These are phyloP conservation scores for Siniperca undulata DNA, from an alignment of 2,797 vertebrate species.

Conservation along the genomic window DNA sequence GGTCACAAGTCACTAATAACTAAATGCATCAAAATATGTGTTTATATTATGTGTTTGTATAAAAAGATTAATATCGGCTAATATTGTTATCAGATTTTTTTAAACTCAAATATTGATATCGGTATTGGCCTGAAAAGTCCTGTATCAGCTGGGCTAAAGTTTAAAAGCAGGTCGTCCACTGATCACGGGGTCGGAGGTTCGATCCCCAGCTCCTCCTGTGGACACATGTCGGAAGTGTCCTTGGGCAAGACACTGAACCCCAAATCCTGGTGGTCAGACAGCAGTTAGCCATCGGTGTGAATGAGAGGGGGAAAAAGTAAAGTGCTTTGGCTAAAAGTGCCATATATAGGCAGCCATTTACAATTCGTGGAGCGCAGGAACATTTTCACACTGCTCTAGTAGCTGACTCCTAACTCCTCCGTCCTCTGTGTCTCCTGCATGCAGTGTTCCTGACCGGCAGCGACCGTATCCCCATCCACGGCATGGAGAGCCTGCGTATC, in stretches of 20 bases:
- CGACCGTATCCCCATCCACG: slow-evolving; percentile 97
- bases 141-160: no score
- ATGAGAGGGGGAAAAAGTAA: no score
- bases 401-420: background rate
- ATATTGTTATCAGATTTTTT: background rate
- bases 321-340: no score
- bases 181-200: background rate
- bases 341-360: background rate
- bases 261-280: no score
- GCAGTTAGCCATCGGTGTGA: no score
- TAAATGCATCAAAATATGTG: background rate
- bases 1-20: no score
- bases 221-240: no score
- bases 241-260: background rate
- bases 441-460: slow-evolving; percentile 97
- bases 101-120: background rate
- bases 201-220: background rate
- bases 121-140: no score
- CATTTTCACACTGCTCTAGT: background rate
- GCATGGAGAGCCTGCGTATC: slow-evolving; percentile 96
- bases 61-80: background rate
- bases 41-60: background rate
- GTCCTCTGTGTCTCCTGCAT: background rate
- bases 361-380: background rate
- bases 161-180: no score